phyloP scores from a whole-genome alignment of 2,113 vertebrate species.

The Lota lota region DNA sequence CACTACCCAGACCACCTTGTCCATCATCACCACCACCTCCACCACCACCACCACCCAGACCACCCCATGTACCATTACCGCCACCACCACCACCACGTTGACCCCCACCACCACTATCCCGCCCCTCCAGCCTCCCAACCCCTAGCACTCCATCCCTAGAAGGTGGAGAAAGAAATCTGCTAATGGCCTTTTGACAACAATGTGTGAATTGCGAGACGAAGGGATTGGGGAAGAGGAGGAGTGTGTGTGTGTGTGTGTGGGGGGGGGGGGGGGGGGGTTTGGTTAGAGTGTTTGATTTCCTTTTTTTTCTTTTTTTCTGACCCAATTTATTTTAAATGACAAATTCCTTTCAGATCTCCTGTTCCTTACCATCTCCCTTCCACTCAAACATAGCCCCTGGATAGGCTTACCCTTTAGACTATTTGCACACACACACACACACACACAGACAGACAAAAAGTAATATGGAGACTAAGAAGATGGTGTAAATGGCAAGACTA shows the following conservation, averaged over 20 bases:
- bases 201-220: neutral
- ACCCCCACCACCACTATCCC: too few species aligned
- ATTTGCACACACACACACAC: neutral
- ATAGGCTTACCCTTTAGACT: slow-evolving; percentile 68
- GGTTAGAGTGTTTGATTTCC: slow-evolving; percentile 18
- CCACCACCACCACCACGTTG: too few species aligned
- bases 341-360: slow-evolving; percentile 58
- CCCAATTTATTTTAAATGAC: slow-evolving; percentile 66
- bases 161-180: neutral
- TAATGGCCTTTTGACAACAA: slow-evolving; percentile 32
- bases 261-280: slow-evolving; percentile 15
- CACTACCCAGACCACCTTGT: too few species aligned
- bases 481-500: slow-evolving; percentile 45
- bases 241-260: too few species aligned
- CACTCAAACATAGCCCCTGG: slow-evolving; percentile 64
- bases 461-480: slow-evolving; percentile 29
- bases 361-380: slow-evolving; percentile 45
- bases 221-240: slow-evolving; percentile 30
- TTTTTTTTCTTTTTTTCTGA: slow-evolving; percentile 37
- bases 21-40: too few species aligned
- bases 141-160: too few species aligned
- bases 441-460: slow-evolving; percentile 37
- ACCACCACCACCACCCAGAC: too few species aligned
- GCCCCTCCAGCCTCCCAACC: too few species aligned
- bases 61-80: too few species aligned